phyloP scores from a whole-genome alignment of 2,888 invertebrate genomes.

The Xestia rhomboidea region DNA sequence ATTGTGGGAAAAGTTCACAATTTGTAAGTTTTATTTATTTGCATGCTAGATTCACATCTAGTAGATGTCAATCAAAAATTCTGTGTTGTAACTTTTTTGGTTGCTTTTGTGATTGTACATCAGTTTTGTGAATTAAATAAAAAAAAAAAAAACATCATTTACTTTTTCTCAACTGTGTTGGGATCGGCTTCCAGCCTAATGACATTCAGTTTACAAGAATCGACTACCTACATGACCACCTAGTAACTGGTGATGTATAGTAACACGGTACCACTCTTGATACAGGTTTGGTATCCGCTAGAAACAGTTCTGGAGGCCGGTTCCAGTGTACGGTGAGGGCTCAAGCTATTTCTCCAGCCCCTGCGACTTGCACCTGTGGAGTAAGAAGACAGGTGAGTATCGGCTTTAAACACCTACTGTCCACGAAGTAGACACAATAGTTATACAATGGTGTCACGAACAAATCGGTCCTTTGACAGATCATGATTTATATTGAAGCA shows the following conservation, averaged over 20 bases:
- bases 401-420: not conserved
- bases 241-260: not conserved
- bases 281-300: slow-evolving; percentile 81
- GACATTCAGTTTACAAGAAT: not conserved
- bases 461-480: too few relatives aligned
- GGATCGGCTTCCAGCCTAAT: not conserved
- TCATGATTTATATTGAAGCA: not conserved
- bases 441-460: too few relatives aligned
- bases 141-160: too few relatives aligned
- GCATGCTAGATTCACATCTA: too few relatives aligned
- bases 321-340: slow-evolving; percentile 85
- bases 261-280: slow-evolving; percentile 13
- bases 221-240: not conserved
- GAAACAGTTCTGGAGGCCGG: slow-evolving; percentile 82
- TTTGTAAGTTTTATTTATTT: too few relatives aligned
- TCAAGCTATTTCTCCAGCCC: slow-evolving; percentile 50
- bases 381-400: slow-evolving; percentile 86
- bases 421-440: too few relatives aligned
- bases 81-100: too few relatives aligned
- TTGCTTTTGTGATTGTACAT: too few relatives aligned
- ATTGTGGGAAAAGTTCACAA: too few relatives aligned
- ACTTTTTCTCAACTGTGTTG: not conserved
- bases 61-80: too few relatives aligned
- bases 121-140: too few relatives aligned
- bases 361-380: slow-evolving; percentile 89